Percentiles rank a stretch among this genome's conserved stretches.
Evolutionary conservation across 2,888 invertebrate genomes (phyloP).

Genomic region (Tortricodes alternella): DNA sequence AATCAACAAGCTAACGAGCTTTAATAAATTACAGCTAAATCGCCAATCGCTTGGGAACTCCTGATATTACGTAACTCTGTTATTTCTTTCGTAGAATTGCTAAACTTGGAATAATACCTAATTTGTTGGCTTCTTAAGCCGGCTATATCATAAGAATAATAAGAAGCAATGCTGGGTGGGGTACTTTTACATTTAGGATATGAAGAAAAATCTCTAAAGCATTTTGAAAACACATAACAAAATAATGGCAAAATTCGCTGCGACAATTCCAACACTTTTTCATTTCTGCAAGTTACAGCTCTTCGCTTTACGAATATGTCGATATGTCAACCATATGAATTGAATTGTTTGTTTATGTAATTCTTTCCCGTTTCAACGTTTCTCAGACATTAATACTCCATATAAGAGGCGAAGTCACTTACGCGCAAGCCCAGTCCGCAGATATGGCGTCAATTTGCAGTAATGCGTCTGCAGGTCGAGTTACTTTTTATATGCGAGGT

Average conservation of each 20-base stretch:
- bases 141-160: too few species aligned
- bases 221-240: too few species aligned
- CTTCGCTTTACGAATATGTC: too few species aligned
- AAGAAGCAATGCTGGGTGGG: too few species aligned
- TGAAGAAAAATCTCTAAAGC: too few species aligned
- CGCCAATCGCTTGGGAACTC: neutral
- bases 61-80: neutral
- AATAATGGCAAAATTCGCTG: too few species aligned
- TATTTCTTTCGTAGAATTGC: neutral
- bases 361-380: constrained; percentile 12
- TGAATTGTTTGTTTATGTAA: constrained; percentile 15
- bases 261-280: too few species aligned
- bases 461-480: constrained; percentile 65
- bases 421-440: constrained; percentile 40
- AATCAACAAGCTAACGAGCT: constrained; percentile 20
- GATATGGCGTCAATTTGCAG: constrained; percentile 77
- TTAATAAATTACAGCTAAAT: constrained; percentile 11
- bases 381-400: constrained; percentile 21
- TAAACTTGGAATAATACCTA: too few species aligned
- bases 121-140: too few species aligned
- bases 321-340: too few species aligned
- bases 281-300: too few species aligned
- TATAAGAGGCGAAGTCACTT: constrained; percentile 21
- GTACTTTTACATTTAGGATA: too few species aligned
- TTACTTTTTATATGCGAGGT: constrained; percentile 72